These are phyloP conservation scores for Cranoglanis bouderius DNA, from an alignment of 2,113 vertebrate genomes.

Conservation along the genomic window DNA sequence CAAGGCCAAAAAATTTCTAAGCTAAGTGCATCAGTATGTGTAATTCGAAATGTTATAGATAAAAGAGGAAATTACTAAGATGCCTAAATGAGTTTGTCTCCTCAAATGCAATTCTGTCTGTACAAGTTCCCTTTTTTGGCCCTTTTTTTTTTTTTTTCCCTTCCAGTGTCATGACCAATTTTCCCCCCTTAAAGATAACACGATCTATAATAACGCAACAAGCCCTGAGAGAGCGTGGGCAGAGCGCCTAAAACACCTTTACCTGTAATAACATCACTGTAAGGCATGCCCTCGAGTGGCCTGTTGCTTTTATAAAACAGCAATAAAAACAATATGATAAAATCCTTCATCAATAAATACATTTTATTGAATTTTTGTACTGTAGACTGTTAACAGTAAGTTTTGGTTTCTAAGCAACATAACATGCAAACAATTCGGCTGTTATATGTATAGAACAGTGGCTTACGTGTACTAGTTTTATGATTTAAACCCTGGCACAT, in stretches of 20 bases:
- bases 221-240: neutral
- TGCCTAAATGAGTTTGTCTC: neutral
- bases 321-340: neutral
- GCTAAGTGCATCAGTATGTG: neutral
- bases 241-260: neutral
- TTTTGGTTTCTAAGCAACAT: neutral
- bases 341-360: neutral
- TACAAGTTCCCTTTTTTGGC: neutral
- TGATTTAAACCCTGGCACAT: neutral
- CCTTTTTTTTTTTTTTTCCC: neutral
- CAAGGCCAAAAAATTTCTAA: neutral
- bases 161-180: neutral
- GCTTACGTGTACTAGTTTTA: neutral
- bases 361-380: neutral
- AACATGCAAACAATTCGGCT: neutral
- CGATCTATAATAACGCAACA: neutral
- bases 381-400: neutral
- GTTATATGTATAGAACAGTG: neutral
- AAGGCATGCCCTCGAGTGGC: neutral
- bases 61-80: neutral
- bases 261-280: neutral
- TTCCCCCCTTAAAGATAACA: neutral
- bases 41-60: neutral
- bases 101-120: neutral
- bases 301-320: neutral